phyloP scores from a whole-genome alignment of 2,797 vertebrate species.

The Pseudotriccus pelzelni region DNA sequence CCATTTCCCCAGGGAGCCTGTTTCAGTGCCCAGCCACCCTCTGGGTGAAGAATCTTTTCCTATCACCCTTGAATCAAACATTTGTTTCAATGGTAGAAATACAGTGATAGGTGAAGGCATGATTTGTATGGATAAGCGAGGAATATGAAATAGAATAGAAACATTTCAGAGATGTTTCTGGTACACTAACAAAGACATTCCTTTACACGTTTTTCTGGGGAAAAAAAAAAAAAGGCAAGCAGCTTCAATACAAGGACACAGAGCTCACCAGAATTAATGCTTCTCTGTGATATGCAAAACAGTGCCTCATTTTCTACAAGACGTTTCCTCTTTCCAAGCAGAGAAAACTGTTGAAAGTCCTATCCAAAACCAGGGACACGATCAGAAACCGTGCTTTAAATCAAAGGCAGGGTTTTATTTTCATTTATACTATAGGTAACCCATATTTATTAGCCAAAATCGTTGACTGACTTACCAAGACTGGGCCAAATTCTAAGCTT shows the following conservation, averaged over 20 bases:
- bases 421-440: background rate
- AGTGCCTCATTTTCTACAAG: background rate
- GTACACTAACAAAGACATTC: background rate
- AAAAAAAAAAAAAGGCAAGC: background rate
- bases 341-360: background rate
- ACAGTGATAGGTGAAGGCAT: background rate
- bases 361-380: background rate
- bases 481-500: background rate
- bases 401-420: background rate
- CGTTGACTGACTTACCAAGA: background rate
- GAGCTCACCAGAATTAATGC: background rate
- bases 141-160: background rate
- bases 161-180: background rate
- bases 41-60: background rate
- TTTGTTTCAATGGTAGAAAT: background rate
- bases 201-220: background rate
- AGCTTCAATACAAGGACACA: background rate
- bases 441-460: background rate
- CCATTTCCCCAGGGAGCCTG: background rate
- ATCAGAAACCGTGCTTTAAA: background rate
- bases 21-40: accelerated
- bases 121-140: background rate
- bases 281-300: background rate
- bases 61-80: background rate
- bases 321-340: background rate